Evolutionary conservation across 2,888 invertebrate genomes (phyloP).

Genomic region (Patella pellucida): DNA sequence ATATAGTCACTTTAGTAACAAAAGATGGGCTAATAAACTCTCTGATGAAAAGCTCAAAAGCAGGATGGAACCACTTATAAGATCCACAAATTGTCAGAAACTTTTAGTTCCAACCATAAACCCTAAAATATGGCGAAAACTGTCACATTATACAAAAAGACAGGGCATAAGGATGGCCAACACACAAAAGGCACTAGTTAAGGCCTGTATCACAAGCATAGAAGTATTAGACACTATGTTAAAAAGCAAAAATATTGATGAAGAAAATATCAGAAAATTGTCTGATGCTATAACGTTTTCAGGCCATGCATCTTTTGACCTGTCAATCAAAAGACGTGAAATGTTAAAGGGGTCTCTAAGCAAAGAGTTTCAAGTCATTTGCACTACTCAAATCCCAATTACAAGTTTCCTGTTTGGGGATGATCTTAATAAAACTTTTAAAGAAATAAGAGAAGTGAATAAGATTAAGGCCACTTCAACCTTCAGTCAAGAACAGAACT

Average conservation of each 20-base stretch:
- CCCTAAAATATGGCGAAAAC: background rate
- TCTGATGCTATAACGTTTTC: background rate
- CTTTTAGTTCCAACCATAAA: background rate
- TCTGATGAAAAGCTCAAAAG: background rate
- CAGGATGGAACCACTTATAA: background rate
- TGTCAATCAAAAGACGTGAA: background rate
- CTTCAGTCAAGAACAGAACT: background rate
- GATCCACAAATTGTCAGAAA: background rate
- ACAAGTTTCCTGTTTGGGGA: background rate
- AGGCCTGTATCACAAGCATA: background rate
- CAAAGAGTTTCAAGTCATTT: background rate
- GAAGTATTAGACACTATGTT: background rate
- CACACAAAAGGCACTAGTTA: background rate
- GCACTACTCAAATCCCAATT: background rate
- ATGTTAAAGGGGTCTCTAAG: background rate
- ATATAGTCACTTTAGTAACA: too few species aligned
- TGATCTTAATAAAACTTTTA: background rate
- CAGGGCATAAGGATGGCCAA: background rate
- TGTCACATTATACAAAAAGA: background rate
- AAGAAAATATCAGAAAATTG: too few species aligned
- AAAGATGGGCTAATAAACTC: background rate
- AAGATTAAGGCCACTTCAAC: background rate
- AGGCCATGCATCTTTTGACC: background rate
- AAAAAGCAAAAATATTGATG: background rate
- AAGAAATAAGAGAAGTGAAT: background rate